Evolutionary conservation across 2,888 invertebrate species (phyloP).

Genomic region (Monoplex corrugatus): DNA sequence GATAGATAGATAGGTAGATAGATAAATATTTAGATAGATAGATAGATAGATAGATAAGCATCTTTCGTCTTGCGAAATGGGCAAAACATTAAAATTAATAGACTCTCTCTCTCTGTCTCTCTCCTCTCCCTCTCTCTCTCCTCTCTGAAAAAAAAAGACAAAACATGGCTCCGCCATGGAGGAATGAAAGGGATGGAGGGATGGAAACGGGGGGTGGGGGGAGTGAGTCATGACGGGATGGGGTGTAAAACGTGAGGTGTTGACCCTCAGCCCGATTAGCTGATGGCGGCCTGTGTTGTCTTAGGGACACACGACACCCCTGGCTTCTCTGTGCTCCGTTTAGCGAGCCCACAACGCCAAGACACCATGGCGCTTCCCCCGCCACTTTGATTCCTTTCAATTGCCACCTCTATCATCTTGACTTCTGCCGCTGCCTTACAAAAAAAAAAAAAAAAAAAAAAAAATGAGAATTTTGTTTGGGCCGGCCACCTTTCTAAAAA

Average conservation of each 20-base stretch:
- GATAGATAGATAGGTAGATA: no score
- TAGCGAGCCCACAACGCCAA: background rate
- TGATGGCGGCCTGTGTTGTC: slow-evolving; percentile 38
- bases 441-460: no score
- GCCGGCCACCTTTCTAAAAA: no score
- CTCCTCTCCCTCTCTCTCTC: background rate
- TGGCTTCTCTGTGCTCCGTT: background rate
- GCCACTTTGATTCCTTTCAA: background rate
- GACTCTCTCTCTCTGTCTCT: no score
- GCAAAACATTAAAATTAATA: no score
- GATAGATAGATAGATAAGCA: no score
- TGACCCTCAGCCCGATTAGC: slow-evolving; percentile 38
- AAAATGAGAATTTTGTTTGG: no score
- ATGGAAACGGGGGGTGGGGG: background rate
- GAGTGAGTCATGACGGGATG: slow-evolving; percentile 21
- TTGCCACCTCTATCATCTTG: background rate
- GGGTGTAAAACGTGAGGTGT: slow-evolving; percentile 44
- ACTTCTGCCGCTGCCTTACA: no score
- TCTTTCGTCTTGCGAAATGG: no score
- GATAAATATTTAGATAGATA: no score
- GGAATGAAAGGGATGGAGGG: background rate
- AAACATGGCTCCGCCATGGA: background rate
- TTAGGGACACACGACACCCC: slow-evolving; percentile 41
- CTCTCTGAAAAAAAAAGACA: no score
- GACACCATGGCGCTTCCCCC: background rate